Percentiles rank a stretch among this genome's conserved stretches.
Evolutionary conservation across 2,888 invertebrate species (phyloP).

Genomic region (Ptychoptera contaminata): DNA sequence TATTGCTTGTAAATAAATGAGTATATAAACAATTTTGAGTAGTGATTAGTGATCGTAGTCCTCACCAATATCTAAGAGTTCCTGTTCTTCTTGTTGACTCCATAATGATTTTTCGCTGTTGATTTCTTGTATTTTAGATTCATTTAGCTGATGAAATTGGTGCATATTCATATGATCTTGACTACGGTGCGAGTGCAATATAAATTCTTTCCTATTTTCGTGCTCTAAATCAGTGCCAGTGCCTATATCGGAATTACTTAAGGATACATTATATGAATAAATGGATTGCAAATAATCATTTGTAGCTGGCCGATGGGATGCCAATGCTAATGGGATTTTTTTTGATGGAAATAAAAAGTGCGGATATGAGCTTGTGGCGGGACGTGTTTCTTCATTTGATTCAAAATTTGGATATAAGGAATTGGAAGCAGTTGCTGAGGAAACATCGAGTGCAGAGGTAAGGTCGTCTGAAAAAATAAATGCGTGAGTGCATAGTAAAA

Average conservation of each 20-base stretch:
- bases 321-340: conserved; percentile 28
- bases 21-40: neutral
- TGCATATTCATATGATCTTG: conserved; percentile 11
- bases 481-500: neutral
- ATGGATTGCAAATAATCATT: conserved; percentile 22
- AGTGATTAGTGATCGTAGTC: conserved; percentile 1
- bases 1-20: no score
- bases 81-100: conserved; percentile 14
- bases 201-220: conserved; percentile 13
- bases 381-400: conserved; percentile 10
- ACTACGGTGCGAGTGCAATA: conserved; percentile 19
- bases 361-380: conserved; percentile 27
- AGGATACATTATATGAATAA: conserved; percentile 19
- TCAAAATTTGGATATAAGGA: conserved; percentile 31
- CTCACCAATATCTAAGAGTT: conserved; percentile 10
- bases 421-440: conserved; percentile 40
- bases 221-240: conserved; percentile 11
- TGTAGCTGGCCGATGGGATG: conserved; percentile 32
- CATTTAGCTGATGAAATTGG: no score
- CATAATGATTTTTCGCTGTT: no score
- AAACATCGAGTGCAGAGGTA: conserved; percentile 8
- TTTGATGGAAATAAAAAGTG: conserved; percentile 43
- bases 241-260: conserved; percentile 10
- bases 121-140: no score
- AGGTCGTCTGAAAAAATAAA: conserved; percentile 32